Evolutionary conservation across 1,140 invertebrate genomes (phyloP), one percentile per base, ranked within the genome.

Genomic region (Pectinophora gossypiella): DNA sequence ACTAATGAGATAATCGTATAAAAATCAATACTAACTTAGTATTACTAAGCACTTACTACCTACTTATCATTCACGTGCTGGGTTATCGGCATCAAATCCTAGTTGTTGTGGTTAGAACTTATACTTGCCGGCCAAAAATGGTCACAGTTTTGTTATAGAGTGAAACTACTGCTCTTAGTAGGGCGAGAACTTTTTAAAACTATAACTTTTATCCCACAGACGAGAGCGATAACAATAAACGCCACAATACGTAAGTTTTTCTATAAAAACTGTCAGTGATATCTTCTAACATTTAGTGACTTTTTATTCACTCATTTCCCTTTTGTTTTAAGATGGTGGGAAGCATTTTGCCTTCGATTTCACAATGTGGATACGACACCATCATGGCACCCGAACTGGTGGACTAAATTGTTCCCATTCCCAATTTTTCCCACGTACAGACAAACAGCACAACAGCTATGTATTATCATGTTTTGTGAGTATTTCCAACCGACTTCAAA

Each of bases 341-440:
- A 76, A 21, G 69, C 61, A 48, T 69, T 89, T 35, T 89, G 81
- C 56, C 69, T 85, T 43, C 77, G 85, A 61, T 89, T 76, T 57
- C 85, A 89, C 51, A 72, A 81, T 56, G 47, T 64, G 42, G 93
- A 95, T 65, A 72, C 89, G 0, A 85, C 83, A 1, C 91, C 93
- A 0, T 92, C 94, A 0, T 95, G 93, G 93, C 91, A 95, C 64
- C 95, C 95, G 0, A 71, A 89, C 0, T 90, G 91, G 63, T 95
- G 94, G 94, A 84, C 89, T 20, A 90, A 89, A 76, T 73, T 92
- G 9, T 95, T 93, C 62, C 95, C 94, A 0, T 94, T 94, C 66
- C 95, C 94, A 4, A 91, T 95, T 61, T 96, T 94, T 68, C 93
- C 94, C 7, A 94, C 93, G 0, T 96, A 94, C 70, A 89, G 94